phyloP scores from a whole-genome alignment of 2,113 vertebrate genomes.

The Charadrius vociferus region DNA sequence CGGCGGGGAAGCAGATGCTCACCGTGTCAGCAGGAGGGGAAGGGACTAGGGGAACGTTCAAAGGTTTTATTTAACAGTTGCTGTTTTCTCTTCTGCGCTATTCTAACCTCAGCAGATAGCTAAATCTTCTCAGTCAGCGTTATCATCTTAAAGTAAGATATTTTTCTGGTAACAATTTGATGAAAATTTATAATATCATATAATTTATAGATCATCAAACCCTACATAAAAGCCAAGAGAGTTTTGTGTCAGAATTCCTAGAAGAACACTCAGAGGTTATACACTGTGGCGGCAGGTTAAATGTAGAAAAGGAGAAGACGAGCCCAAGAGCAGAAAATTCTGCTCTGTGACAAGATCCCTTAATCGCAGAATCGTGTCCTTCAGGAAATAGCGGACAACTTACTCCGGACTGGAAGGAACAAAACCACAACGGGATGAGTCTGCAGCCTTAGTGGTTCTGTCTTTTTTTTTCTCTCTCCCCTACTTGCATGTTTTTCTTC shows the following conservation, averaged over 20 bases:
- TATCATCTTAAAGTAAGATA: not conserved
- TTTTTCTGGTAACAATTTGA: not conserved
- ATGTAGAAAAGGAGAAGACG: not conserved
- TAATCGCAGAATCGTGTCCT: not conserved
- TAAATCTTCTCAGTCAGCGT: not conserved
- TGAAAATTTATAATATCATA: not conserved
- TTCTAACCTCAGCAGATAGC: not conserved
- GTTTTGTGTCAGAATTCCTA: not conserved
- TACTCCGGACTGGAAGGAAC: not conserved
- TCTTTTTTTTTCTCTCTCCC: not conserved
- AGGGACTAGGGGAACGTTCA: rapidly evolving
- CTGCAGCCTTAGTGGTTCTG: not conserved
- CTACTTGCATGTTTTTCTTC: not conserved
- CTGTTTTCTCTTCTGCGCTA: not conserved
- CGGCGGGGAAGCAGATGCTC: not conserved
- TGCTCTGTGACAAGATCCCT: not conserved
- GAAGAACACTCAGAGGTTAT: not conserved
- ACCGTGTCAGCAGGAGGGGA: rapidly evolving
- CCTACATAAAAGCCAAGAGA: not conserved
- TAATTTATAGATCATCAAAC: not conserved
- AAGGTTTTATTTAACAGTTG: not conserved
- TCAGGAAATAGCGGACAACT: not conserved
- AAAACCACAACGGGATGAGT: not conserved
- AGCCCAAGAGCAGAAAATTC: not conserved
- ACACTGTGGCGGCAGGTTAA: not conserved